Base-by-base conservation (phyloP, 2,797 vertebrate genomes). In the Ctenopoma multispine region DNA sequence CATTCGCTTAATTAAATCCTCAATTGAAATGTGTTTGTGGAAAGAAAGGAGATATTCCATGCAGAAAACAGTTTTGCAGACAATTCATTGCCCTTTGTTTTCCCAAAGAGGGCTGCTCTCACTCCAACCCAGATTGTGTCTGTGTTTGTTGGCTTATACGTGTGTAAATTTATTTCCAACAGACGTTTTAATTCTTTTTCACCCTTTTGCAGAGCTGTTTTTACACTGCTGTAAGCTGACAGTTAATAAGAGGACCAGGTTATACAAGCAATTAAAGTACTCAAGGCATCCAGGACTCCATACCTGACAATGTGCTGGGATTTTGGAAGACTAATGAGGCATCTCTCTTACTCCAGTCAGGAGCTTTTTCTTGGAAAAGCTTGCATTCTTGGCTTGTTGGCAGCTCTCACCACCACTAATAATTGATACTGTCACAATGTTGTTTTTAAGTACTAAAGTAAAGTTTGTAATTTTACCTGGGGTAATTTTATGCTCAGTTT, bases 1-100 rank as follows among this genome's bases (percentile, higher is more conserved):
- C 83, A 82, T 76, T 85, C 21, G 58, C 74, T 91, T 89, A 85
- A 91, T 94, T 90, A 89, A 90, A 89, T 87, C 85, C 83, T 89
- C 73, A n/a, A 87, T 79, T 72, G 72, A 79, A 83, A 85, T n/a
- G 76, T 89, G 87, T 89, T 90, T 90, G 85, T 87, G 83, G 84
- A 85, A 83, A 90, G 86, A 86, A 91, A 93, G 74, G 61, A 84
- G 81, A 90, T 87, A 89, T 85, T 82, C 77, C 34, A 54, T 54
- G 67, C 70, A 54, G 72, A 84, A 85, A 85, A 88, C 69, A 73
- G 75, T 82, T 72, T 77, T 70, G 78, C 81, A 82, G 75, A 86
- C 80, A 85, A 88, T 77, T 81, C 81, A 68, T 29, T 53, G 77
- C 40, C 73, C 68, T 75, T 88, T 88, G 80, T 85, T 88, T 84